Conservation (phyloP, 1,140 invertebrate genomes). For the Lordiphosa clarofinis region DNA sequence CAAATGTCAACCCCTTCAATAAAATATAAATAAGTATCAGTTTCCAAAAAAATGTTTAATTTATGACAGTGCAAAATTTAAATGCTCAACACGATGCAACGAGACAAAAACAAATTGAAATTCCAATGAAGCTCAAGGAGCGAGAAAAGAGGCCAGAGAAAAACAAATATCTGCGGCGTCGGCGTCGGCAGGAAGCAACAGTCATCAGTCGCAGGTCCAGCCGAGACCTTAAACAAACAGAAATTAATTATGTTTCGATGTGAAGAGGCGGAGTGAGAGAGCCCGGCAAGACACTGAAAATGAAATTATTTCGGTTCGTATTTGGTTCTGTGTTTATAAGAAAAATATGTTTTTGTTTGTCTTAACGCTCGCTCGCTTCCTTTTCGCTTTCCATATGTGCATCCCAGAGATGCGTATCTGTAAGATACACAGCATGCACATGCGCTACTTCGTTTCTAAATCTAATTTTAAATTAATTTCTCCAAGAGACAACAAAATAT, state of each 20-base stretch:
- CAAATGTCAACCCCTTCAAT: conserved; percentile 47
- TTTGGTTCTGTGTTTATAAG: conserved; percentile 64
- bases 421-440: conserved; percentile 39
- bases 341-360: conserved; percentile 77
- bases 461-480: conserved; percentile 25
- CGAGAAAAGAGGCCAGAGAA: conserved; percentile 22
- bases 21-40: conserved; percentile 56
- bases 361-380: conserved; percentile 66
- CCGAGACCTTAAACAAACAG: conserved; percentile 75
- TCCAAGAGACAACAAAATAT: conserved; percentile 14
- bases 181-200: conserved; percentile 61
- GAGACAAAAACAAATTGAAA: conserved; percentile 53
- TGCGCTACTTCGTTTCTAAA: conserved; percentile 7
- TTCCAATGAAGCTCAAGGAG: conserved; percentile 72
- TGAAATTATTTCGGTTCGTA: conserved; percentile 60
- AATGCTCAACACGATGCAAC: conserved; percentile 49
- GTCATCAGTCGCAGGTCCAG: conserved; percentile 51
- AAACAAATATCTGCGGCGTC: conserved; percentile 52
- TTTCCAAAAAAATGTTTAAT: conserved; percentile 71
- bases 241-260: conserved; percentile 79
- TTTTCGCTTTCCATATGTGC: conserved; percentile 40
- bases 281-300: conserved; percentile 41
- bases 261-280: background rate
- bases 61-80: conserved; percentile 70
- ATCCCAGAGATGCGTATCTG: conserved; percentile 64